Evolutionary conservation across 2,113 vertebrate species (phyloP).

Genomic region (Gulo gulo): DNA sequence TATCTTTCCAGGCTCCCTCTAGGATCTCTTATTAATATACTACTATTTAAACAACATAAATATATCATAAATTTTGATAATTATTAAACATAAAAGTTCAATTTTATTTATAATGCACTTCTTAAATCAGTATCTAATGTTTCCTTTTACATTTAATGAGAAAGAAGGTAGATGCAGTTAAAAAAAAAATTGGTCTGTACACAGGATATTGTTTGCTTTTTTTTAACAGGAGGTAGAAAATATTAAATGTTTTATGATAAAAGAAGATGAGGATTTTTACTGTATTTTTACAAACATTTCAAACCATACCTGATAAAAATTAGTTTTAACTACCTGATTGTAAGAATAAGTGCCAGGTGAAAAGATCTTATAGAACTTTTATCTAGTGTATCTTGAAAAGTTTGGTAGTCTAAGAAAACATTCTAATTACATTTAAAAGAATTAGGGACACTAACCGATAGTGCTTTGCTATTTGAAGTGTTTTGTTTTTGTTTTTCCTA

Average conservation of each 20-base stretch:
- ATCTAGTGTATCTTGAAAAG: not conserved
- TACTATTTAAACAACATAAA: not conserved
- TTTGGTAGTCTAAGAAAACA: not conserved
- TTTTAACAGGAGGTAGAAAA: conserved; percentile 14
- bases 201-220: not conserved
- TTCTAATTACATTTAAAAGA: not conserved
- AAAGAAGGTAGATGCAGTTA: not conserved
- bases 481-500: not conserved
- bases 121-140: not conserved
- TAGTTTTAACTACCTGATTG: not conserved
- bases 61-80: not conserved
- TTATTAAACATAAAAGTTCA: not conserved
- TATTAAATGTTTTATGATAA: not conserved
- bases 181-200: not conserved
- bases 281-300: not conserved
- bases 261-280: not conserved
- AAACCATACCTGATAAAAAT: not conserved
- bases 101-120: not conserved
- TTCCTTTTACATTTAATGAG: not conserved
- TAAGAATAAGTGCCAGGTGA: not conserved
- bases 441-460: not conserved
- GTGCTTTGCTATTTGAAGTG: conserved; percentile 6
- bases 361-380: not conserved
- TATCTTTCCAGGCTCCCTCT: not conserved
- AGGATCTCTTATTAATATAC: not conserved